phyloP scores from a whole-genome alignment of 2,113 vertebrate species.

The Nibea coibor region DNA sequence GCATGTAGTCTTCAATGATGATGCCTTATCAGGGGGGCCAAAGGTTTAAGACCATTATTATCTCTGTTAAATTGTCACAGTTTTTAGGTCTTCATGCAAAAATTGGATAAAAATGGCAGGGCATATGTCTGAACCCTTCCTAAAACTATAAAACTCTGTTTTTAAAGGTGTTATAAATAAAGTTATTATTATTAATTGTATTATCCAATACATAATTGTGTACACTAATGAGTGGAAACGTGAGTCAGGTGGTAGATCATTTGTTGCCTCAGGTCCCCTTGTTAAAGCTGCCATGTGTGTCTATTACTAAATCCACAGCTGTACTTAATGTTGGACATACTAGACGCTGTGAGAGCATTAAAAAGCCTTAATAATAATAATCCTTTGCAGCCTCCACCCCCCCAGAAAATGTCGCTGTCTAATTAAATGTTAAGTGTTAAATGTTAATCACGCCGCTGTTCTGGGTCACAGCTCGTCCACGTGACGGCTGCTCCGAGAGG shows the following conservation, averaged over 20 bases:
- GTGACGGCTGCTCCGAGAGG: constrained; percentile 19
- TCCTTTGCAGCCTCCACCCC: not conserved
- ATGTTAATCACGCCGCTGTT: not conserved
- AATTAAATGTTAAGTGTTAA: not conserved
- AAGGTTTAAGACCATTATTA: not conserved
- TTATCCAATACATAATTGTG: not conserved
- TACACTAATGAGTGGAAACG: too few species aligned
- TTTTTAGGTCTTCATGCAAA: too few species aligned
- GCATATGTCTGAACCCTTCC: too few species aligned
- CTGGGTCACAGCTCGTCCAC: not conserved
- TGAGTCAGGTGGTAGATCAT: not conserved
- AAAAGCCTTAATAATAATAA: not conserved
- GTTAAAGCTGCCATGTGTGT: too few species aligned
- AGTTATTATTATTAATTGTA: not conserved
- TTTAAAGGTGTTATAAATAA: not conserved
- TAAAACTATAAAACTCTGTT: not conserved
- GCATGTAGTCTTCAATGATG: too few species aligned
- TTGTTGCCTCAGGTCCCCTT: too few species aligned
- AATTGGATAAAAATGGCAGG: too few species aligned
- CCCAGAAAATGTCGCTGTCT: not conserved
- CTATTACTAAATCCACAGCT: too few species aligned
- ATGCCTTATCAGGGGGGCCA: not conserved
- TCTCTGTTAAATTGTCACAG: not conserved
- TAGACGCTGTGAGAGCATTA: not conserved
- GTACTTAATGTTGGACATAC: not conserved